Evolutionary conservation across 2,888 invertebrate genomes (phyloP).

Genomic region (Atethmia centrago): DNA sequence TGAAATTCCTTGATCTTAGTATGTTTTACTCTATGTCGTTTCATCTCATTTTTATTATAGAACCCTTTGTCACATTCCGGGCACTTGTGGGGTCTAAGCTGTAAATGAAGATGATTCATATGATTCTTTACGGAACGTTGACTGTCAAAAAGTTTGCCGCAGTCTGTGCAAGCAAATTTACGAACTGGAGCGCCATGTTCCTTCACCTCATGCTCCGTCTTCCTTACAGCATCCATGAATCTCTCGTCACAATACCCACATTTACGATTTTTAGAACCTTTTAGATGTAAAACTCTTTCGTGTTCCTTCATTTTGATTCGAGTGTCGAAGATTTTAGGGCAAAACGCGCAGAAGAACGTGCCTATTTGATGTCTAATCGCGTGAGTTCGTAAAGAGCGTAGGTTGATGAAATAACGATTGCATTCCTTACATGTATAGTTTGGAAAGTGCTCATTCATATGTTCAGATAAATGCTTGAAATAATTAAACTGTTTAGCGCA

Average conservation of each 20-base stretch:
- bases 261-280: slow-evolving; percentile 65
- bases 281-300: slow-evolving; percentile 75
- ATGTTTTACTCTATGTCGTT: slow-evolving; percentile 46
- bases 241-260: slow-evolving; percentile 75
- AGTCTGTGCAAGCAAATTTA: slow-evolving; percentile 70
- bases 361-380: slow-evolving; percentile 61
- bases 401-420: slow-evolving; percentile 72
- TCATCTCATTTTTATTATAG: slow-evolving; percentile 45
- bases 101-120: slow-evolving; percentile 71
- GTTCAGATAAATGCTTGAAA: slow-evolving; percentile 77
- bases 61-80: slow-evolving; percentile 57
- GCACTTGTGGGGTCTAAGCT: slow-evolving; percentile 74
- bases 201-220: slow-evolving; percentile 69
- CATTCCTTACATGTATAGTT: slow-evolving; percentile 78
- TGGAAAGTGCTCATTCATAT: slow-evolving; percentile 80
- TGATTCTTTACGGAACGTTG: slow-evolving; percentile 68
- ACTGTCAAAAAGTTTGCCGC: slow-evolving; percentile 70
- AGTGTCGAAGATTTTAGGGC: slow-evolving; percentile 79
- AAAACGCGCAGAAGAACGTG: slow-evolving; percentile 70
- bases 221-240: slow-evolving; percentile 68
- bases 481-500: slow-evolving; percentile 73
- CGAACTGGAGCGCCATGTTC: slow-evolving; percentile 69
- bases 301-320: slow-evolving; percentile 75
- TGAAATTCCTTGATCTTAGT: slow-evolving; percentile 51
- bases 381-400: slow-evolving; percentile 61